A percentile compares a stretch with the other conserved stretches of the same genome.
Evolutionary conservation across 2,888 invertebrate genomes (phyloP).

Genomic region (Alloscopus bannaensis): DNA sequence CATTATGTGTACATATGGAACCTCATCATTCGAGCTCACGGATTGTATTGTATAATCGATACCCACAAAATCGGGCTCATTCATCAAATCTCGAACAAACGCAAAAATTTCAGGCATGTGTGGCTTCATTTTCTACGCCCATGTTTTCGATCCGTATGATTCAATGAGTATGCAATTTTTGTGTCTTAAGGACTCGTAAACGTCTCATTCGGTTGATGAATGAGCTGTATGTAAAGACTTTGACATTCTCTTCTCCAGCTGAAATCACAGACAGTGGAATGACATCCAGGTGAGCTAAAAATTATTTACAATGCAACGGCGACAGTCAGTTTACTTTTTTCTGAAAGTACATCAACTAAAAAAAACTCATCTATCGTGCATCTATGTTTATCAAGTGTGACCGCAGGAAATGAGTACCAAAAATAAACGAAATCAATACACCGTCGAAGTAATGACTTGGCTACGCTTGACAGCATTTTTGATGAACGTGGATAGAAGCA

Average conservation of each 20-base stretch:
- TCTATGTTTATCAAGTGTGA: background rate
- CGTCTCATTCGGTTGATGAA: constrained; percentile 63
- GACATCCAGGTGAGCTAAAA: constrained; percentile 61
- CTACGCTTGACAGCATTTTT: constrained; percentile 84
- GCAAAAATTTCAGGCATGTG: constrained; percentile 32
- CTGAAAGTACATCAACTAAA: no score
- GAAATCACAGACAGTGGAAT: constrained; percentile 69
- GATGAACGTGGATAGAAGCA: constrained; percentile 83
- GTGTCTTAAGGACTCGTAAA: constrained; percentile 41
- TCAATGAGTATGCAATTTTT: constrained; percentile 2
- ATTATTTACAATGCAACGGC: background rate
- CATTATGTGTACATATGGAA: background rate
- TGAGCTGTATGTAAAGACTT: constrained; percentile 49
- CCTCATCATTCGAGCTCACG: background rate
- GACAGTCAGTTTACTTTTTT: no score
- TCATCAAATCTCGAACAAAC: constrained; percentile 19
- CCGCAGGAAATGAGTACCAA: background rate
- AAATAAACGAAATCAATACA: background rate
- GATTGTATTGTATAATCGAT: background rate
- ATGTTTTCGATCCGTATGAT: background rate
- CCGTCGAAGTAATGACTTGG: constrained; percentile 76
- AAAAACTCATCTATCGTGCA: background rate
- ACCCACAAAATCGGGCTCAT: background rate
- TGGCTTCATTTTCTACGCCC: constrained; percentile 29
- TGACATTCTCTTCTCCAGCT: constrained; percentile 72